Conservation (phyloP, 1,140 invertebrate genomes). For the Maniola jurtina region DNA sequence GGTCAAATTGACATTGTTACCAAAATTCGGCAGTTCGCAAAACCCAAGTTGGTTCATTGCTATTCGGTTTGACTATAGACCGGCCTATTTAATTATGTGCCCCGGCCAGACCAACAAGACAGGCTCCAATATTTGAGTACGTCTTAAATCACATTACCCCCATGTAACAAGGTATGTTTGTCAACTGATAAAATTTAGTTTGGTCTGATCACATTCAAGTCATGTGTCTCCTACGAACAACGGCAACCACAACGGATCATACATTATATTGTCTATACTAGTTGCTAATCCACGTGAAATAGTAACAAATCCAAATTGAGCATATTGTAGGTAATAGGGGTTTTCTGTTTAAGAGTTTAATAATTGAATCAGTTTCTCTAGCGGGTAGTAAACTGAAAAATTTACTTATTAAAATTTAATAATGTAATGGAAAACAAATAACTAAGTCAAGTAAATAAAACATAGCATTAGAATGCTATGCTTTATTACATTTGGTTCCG, state of each 20-base stretch:
- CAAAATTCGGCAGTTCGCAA: background rate
- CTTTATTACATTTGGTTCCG: too few species aligned
- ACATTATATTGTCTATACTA: slow-evolving; percentile 7
- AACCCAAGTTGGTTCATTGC: slow-evolving; percentile 38
- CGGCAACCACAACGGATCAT: slow-evolving; percentile 59
- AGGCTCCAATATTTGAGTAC: slow-evolving; percentile 70
- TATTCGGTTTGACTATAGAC: slow-evolving; percentile 54
- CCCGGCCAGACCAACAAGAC: slow-evolving; percentile 56
- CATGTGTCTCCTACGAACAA: slow-evolving; percentile 54
- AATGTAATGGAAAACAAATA: background rate
- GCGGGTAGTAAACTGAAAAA: too few species aligned
- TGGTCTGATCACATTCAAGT: slow-evolving; percentile 67
- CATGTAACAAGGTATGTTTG: slow-evolving; percentile 69
- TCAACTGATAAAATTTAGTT: slow-evolving; percentile 69
- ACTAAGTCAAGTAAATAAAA: too few species aligned
- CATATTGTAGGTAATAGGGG: too few species aligned
- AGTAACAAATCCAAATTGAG: background rate
- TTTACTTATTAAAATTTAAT: background rate
- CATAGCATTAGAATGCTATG: too few species aligned
- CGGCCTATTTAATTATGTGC: slow-evolving; percentile 60
- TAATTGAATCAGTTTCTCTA: too few species aligned
- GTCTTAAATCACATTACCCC: slow-evolving; percentile 73
- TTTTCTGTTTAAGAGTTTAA: too few species aligned
- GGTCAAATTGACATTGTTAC: background rate
- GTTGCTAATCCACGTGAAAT: background rate